Base-by-base conservation (phyloP, 2,797 vertebrate genomes). In the Parotocinclus haroldoi region DNA sequence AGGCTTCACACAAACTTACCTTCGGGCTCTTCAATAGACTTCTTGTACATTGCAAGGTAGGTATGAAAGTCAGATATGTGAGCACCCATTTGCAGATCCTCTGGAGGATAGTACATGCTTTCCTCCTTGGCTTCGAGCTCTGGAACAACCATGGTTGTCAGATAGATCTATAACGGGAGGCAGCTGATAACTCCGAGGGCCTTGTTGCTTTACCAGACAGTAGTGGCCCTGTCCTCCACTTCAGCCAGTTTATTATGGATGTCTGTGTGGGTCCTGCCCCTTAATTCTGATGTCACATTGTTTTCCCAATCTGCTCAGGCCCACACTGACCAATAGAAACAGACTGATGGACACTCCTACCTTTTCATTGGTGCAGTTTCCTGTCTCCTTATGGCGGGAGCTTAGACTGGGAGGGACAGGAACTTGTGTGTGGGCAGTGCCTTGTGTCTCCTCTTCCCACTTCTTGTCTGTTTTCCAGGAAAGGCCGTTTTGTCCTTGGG, bases 1-100 rank as follows among this genome's bases (percentile, higher is more conserved):
- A 46, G 3, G 1, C 8, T 14, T 37, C 17, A 14, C 9, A 8
- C 27, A 72, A 64, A 79, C 84, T 75, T 88, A 93, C 92, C 90
- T 84, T 92, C 89, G 71, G 92, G 89, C 49, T 89, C 84, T 69
- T 92, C 87, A 45, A 86, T 79, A 65, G 91, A 93, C 73, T 87
- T 90, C 72, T 83, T 89, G 81, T 93, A 90, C 38, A 88, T 65
- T 9, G 69, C 75, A 58, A 83, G 79, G 79, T 92, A 93, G 9
- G 85, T 82, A 63, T 85, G 81, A 8, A 92, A 86, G 76, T 91
- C 86, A 63, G 89, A 87, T 56, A 92, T 81, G 48, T 91, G 87
- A 58, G 92, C 90, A 81, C 88, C 82, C 72, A 61, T 83, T 75
- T 86, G 85, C 66, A 91, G 74, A 27, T 84, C 81, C 48, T 68